Base-by-base conservation (phyloP, 2,113 vertebrate genomes). In the Nymphicus hollandicus region DNA sequence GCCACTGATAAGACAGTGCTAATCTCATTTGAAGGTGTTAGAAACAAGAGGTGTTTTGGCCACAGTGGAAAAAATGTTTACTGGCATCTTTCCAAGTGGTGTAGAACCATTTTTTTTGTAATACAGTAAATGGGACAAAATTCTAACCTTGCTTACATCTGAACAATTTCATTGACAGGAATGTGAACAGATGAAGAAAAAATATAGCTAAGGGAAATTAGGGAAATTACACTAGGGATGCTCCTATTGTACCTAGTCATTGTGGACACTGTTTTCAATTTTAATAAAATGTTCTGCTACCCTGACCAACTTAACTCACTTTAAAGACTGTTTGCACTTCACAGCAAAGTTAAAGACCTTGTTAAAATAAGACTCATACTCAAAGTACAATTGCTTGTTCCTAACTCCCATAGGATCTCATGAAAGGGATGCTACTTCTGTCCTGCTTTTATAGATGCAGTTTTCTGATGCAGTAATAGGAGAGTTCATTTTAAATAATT, bases 21-120 rank as follows among this genome's bases (percentile, higher is more conserved):
- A 78, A 86, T 78, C 92, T 65, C 29, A 95, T 79, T 91, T 50
- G 70, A 71, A 95, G 49, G 77, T 86, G 56, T 13, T 89, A 86
- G 91, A 94, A 96, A 71, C 13, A 33, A 70, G 69, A 96, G 56
- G 44, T 17, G 3, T 6, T 88, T 87, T 91, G 81, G 63, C 64
- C 72, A 76, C 68, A 89, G 44, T 1, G 18, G 53, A 88, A 90
- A 27, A 96, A 96, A 72, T 25, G 11, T 94, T 89, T 96, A 86
- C 70, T 91, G 74, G 46, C 78, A 92, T 71, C 23, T 86, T 70
- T 92, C 76, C 61, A 84, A 83, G 19, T 53, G 68, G 17, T 52
- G 68, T 35, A 80, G 95, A 96, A 95, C 90, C 81, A 94, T 29
- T 83, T 33, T 82, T 73, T 65, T 86, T 94, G 72, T 91, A 95